Base-by-base conservation (phyloP, 2,888 invertebrate species). In the Drosophila villosipedis region DNA sequence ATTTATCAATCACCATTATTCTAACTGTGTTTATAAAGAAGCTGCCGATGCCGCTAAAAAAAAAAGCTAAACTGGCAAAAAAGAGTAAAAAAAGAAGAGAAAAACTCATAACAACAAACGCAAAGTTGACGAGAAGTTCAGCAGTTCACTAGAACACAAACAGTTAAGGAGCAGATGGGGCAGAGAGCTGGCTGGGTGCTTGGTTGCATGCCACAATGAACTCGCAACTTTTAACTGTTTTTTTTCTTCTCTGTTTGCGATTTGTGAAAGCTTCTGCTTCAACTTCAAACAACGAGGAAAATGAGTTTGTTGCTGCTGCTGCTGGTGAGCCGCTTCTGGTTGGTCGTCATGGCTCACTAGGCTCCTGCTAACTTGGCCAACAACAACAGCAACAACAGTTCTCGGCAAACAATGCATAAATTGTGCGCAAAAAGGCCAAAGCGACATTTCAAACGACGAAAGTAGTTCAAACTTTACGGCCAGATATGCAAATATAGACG, bases 1-100 rank as follows among this genome's bases (percentile, higher is more conserved):
- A 87, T 87, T 90, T 87, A 87, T 87, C 91, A 90, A 87, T 87
- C 86, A 90, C 91, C 89, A 90, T 87, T 87, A 87, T 90, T 90
- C 89, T 90, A 90, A 89, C 86, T 87, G 65, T 73, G 71, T 83
- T 76, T 67, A 71, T 83, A 73, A 66, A 73, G 81, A 65, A 83
- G 83, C 82, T 62, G 77, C 58, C 33, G 39, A 16, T 39, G 43
- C 43, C 5, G 43, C 43, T 43, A 6, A 47, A 14, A 47, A 43
- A 43, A 50, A 57, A 39, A 54, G 30, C 39, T 39, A 60, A 68
- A 58, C 47, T 47, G 43, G 25, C 30, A 16, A 60, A 35, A 30
- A 22, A 12, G n/a, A n/a, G n/a, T n/a, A 25, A 41, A n/a, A 67
- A 57, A n/a, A n/a, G 19, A 19, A 7, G 19, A 16, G 28, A n/a